Evolutionary conservation across 2,113 vertebrate species (phyloP), one percentile per base, ranked within the genome.

Genomic region (Scopus umbretta): DNA sequence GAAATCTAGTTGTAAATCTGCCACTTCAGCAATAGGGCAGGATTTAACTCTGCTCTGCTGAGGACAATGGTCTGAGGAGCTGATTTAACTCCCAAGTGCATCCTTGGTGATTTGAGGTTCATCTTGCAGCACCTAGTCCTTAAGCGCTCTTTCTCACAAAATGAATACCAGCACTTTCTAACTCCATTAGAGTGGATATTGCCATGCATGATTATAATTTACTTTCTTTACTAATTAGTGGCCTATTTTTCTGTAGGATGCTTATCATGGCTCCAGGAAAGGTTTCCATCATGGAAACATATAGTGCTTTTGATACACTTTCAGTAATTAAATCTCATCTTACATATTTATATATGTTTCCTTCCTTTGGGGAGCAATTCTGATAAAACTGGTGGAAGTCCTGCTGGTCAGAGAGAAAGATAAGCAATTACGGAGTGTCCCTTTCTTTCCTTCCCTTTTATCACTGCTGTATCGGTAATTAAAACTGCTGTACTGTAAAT

Each of bases 161-260:
- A 62, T 52, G 27, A 86, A 61, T 72, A 71, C 61, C 4, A 27
- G 38, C 72, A 67, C 16, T 6, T 95, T 89, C 47, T 71, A 82
- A 49, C 23, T 95, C 45, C 73, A 80, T 93, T 91, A 94, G 84
- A 45, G 6, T 78, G 38, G 47, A 72, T 96, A 89, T 76, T 86
- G 59, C 66, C 86, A 73, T 47, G 19, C 38, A 75, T 79, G 19
- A 81, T 78, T 81, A 29, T 78, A 83, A 92, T 95, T 88, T 93
- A 85, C 72, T 67, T 96, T 92, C 88, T 94, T 92, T 78, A 66
- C 90, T 97, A 95, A 98, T 96, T 95, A 96, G 79, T 49, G 59
- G 40, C 66, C 79, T 66, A 29, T 95, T 97, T 96, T 96, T 90
- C 83, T 96, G 53, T 72, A 5, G 49, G 85, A 86, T 7, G 29